Conservation (phyloP, 2,888 invertebrate species). For the Thereva unica region DNA sequence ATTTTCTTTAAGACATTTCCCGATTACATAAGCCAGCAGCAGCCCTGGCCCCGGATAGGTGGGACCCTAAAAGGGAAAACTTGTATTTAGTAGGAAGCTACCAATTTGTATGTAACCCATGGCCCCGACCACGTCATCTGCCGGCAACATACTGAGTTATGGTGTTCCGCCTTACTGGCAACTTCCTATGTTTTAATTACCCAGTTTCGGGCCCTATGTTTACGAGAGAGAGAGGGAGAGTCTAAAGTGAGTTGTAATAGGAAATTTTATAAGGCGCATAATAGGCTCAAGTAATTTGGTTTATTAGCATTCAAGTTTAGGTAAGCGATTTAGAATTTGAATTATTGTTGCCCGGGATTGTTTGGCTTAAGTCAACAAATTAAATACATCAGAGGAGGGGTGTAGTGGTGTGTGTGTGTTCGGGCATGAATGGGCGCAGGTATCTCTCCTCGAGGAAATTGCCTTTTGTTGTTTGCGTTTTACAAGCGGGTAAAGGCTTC, state of each 20-base stretch:
- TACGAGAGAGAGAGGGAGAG: no score
- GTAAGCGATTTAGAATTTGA: no score
- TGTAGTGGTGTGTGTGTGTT: no score
- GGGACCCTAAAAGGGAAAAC: constrained; percentile 16
- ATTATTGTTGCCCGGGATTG: no score
- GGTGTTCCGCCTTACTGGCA: constrained; percentile 7
- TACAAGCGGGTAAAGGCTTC: no score
- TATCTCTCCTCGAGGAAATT: no score
- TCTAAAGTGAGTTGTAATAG: constrained; percentile 26
- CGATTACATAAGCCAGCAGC: background rate
- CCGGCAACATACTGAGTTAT: constrained; percentile 30
- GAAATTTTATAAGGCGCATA: constrained; percentile 9
- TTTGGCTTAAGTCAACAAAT: no score
- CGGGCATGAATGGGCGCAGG: no score
- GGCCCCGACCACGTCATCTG: constrained; percentile 2
- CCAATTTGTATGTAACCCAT: background rate
- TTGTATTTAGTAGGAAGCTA: background rate
- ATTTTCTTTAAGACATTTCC: background rate
- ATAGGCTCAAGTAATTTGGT: constrained; percentile 22
- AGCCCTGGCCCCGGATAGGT: background rate
- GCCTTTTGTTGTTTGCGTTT: no score
- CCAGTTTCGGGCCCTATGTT: constrained; percentile 4
- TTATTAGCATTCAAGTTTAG: background rate
- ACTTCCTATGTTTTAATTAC: constrained; percentile 28
- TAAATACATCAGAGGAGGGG: no score